Evolutionary conservation across 1,140 invertebrate species (phyloP).

Genomic region (Holotrichia oblita): DNA sequence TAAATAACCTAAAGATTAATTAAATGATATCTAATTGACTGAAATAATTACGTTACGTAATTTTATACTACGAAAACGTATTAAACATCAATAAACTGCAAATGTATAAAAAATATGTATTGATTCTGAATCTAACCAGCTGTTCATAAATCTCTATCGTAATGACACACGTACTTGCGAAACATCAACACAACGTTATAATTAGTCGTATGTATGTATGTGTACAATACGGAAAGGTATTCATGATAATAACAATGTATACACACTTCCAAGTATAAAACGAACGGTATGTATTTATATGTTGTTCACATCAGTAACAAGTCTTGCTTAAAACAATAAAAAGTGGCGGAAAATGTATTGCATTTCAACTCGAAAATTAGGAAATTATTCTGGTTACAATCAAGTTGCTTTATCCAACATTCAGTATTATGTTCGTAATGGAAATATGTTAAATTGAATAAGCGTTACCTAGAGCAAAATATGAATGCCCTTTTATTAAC

Average conservation of each 20-base stretch:
- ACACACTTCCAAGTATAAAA: too few species aligned
- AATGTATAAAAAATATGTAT: background rate
- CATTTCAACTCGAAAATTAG: background rate
- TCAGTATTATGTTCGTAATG: background rate
- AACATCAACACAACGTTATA: background rate
- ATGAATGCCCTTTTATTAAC: too few species aligned
- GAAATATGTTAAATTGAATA: background rate
- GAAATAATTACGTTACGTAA: too few species aligned
- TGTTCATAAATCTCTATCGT: background rate
- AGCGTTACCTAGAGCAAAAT: too few species aligned
- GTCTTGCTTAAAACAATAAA: background rate
- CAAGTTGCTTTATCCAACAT: background rate
- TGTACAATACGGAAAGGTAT: background rate
- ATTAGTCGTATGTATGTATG: background rate
- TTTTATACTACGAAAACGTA: too few species aligned
- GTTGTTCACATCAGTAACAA: background rate
- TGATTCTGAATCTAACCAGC: background rate
- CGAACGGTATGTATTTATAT: too few species aligned
- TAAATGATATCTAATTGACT: too few species aligned
- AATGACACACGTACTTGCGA: background rate
- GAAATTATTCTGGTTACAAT: background rate
- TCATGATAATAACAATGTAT: too few species aligned
- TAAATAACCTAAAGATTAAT: too few species aligned
- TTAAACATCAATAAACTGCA: too few species aligned
- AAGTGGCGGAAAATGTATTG: background rate